phyloP scores from a whole-genome alignment of 1,140 invertebrate species.

The Tenebrio molitor region DNA sequence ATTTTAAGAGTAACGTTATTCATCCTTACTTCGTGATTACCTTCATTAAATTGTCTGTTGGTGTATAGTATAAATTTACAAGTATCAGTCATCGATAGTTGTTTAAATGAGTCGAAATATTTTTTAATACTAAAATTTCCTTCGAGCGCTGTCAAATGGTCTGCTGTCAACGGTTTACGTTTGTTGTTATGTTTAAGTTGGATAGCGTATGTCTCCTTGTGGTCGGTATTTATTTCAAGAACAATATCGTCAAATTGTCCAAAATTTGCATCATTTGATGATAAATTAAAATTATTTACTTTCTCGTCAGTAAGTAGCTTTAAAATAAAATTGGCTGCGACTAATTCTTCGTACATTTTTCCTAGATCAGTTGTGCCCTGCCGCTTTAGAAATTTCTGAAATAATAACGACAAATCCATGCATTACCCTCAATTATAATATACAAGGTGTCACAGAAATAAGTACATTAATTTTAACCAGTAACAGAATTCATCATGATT shows the following conservation, averaged over 20 bases:
- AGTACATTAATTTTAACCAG: too few relatives aligned
- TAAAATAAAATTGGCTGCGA: slow-evolving; percentile 1
- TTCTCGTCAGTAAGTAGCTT: background rate
- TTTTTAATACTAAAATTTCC: background rate
- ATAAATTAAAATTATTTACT: background rate
- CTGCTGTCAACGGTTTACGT: background rate
- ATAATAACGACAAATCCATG: too few relatives aligned
- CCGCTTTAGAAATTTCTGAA: background rate
- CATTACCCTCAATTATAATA: too few relatives aligned
- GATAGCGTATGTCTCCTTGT: background rate
- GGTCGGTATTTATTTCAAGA: background rate
- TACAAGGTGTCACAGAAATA: too few relatives aligned
- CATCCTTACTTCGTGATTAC: too few relatives aligned
- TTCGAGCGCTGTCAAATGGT: background rate
- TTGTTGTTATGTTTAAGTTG: background rate
- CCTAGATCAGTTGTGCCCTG: background rate
- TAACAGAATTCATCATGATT: too few relatives aligned
- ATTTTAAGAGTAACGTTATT: too few relatives aligned
- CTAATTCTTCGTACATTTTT: slow-evolving; percentile 6
- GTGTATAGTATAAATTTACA: too few relatives aligned
- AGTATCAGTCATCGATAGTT: too few relatives aligned
- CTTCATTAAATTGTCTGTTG: too few relatives aligned
- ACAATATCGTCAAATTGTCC: slow-evolving; percentile 6
- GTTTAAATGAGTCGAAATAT: background rate
- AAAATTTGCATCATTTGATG: background rate